Percentiles rank a stretch among this genome's conserved stretches.
Evolutionary conservation across 2,113 vertebrate genomes (phyloP).

Genomic region (Nothocercus nigrocapillus): DNA sequence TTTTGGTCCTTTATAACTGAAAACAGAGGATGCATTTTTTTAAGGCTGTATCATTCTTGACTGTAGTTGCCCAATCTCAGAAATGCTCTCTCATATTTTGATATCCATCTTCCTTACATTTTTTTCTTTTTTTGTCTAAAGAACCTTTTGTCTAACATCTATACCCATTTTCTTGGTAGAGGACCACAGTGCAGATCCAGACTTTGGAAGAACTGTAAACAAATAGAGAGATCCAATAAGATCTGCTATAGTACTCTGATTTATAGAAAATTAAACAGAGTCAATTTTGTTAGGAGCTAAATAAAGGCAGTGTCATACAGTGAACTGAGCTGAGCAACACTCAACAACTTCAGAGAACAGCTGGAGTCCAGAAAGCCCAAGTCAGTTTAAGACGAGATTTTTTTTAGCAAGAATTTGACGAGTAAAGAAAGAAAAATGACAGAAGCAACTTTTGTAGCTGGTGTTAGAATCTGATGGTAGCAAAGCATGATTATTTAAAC

Average conservation of each 20-base stretch:
- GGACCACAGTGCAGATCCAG: neutral
- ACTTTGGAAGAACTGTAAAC: neutral
- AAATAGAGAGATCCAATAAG: neutral
- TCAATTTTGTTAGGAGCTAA: constrained; percentile 41
- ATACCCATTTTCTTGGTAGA: neutral
- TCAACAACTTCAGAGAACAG: neutral
- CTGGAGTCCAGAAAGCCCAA: neutral
- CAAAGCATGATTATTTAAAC: neutral
- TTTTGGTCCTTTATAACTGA: constrained; percentile 37
- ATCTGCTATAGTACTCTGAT: neutral
- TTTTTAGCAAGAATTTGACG: neutral
- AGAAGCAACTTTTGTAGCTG: neutral
- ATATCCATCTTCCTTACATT: neutral
- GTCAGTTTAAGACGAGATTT: neutral
- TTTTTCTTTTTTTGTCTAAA: neutral
- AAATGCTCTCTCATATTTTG: constrained; percentile 15
- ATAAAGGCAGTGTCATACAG: neutral
- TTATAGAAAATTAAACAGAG: constrained; percentile 21
- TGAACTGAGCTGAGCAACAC: neutral
- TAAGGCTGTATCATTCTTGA: neutral
- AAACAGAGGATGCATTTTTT: constrained; percentile 43
- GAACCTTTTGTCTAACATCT: constrained; percentile 13
- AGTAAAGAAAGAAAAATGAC: neutral
- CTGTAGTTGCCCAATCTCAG: neutral
- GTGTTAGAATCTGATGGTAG: neutral